Conservation (phyloP, 2,113 vertebrate species). For the Amblyornis subalaris region DNA sequence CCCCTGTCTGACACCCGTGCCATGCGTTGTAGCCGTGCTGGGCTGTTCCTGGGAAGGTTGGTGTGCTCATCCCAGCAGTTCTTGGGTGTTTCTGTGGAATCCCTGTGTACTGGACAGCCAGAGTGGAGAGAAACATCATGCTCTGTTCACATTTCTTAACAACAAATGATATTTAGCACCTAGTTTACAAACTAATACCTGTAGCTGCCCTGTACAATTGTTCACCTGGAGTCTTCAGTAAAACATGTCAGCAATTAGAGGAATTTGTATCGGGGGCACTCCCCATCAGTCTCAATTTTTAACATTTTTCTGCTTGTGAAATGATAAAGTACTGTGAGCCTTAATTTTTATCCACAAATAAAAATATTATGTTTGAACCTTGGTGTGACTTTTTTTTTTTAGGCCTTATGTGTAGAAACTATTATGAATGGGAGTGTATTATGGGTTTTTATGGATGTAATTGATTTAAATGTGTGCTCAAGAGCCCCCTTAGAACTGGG, state of each 20-base stretch:
- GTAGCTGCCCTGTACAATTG: slow-evolving; percentile 49
- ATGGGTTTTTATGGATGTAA: background rate
- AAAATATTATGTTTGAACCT: slow-evolving; percentile 60
- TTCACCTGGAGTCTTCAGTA: slow-evolving; percentile 51
- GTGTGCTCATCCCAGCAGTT: background rate
- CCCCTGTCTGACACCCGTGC: background rate
- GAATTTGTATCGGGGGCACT: slow-evolving; percentile 43
- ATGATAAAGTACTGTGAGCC: slow-evolving; percentile 72
- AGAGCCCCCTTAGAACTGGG: background rate
- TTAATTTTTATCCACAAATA: slow-evolving; percentile 76
- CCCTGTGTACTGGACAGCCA: background rate
- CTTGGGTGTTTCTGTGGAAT: background rate
- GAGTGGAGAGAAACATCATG: background rate
- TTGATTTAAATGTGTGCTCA: background rate
- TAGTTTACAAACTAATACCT: slow-evolving; percentile 31
- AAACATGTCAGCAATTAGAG: slow-evolving; percentile 64
- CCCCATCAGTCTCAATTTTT: slow-evolving; percentile 60
- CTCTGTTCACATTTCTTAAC: background rate
- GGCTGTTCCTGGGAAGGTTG: background rate
- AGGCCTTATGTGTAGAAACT: fast-evolving
- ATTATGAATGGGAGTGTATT: fast-evolving
- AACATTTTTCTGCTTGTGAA: slow-evolving; percentile 72
- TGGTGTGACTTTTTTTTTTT: background rate
- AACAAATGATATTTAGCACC: slow-evolving; percentile 1
- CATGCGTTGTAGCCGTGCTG: background rate